Evolutionary conservation across 2,113 vertebrate species (phyloP).

Genomic region (Uria aalge): DNA sequence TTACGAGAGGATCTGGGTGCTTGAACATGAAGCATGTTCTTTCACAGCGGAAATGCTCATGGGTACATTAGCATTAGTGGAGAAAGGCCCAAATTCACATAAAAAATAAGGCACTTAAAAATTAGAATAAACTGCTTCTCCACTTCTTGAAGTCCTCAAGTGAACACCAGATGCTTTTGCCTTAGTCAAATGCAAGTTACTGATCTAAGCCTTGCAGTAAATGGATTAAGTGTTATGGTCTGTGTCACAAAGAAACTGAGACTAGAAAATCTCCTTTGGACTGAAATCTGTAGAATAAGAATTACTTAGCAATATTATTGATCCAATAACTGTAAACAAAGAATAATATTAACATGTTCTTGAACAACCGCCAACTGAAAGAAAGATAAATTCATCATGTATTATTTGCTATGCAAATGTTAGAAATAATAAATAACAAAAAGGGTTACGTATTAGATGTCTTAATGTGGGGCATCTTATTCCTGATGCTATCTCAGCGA

Average conservation of each 20-base stretch:
- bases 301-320: constrained; percentile 10
- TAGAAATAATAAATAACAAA: not conserved
- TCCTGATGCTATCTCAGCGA: not conserved
- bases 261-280: constrained; percentile 27
- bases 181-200: not conserved
- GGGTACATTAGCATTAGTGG: not conserved
- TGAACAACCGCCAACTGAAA: not conserved
- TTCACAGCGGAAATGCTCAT: not conserved
- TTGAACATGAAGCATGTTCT: not conserved
- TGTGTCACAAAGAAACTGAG: constrained; percentile 15
- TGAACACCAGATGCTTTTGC: not conserved
- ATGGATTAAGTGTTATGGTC: constrained; percentile 16
- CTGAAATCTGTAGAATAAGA: constrained; percentile 3
- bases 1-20: not conserved
- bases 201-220: constrained; percentile 12
- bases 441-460: not conserved
- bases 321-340: constrained; percentile 33
- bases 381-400: not conserved
- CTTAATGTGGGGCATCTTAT: not conserved
- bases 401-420: not conserved
- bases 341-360: not conserved
- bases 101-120: not conserved
- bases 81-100: not conserved
- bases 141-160: not conserved
- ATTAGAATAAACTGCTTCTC: not conserved